A percentile compares a stretch with the other conserved stretches of the same genome.
phyloP scores from a whole-genome alignment of 2,888 invertebrate species.

The Nomada ruficornis region DNA sequence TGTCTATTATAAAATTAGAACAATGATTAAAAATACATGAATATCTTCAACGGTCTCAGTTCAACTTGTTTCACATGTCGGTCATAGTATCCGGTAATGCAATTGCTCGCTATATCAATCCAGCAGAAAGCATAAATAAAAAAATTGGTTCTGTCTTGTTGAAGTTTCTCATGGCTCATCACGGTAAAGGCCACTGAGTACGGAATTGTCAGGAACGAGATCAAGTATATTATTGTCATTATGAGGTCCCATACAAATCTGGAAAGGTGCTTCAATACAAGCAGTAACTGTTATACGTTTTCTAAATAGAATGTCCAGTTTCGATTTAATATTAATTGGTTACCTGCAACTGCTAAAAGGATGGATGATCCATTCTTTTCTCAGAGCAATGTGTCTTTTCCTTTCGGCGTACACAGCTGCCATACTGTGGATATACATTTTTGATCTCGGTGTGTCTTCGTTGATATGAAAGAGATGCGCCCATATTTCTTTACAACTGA shows the following conservation, averaged over 20 bases:
- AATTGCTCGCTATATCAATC: conserved; percentile 77
- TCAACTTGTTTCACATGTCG: conserved; percentile 61
- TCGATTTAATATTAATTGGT: too few species aligned
- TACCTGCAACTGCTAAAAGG: conserved; percentile 77
- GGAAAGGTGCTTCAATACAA: conserved; percentile 16
- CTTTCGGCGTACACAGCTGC: conserved; percentile 74
- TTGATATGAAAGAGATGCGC: conserved; percentile 59
- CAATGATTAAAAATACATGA: conserved; percentile 67
- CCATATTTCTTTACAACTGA: conserved; percentile 19
- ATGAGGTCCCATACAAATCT: conserved; percentile 79
- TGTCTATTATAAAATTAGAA: background rate
- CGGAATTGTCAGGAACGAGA: conserved; percentile 78
- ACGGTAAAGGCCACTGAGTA: conserved; percentile 77
- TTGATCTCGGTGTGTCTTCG: conserved; percentile 73
- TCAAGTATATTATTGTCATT: conserved; percentile 75
- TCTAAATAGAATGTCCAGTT: background rate
- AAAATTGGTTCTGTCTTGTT: conserved; percentile 73
- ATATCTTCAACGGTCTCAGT: conserved; percentile 71
- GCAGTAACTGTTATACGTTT: background rate
- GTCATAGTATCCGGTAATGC: conserved; percentile 75
- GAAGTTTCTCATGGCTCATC: conserved; percentile 72
- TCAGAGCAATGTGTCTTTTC: conserved; percentile 66
- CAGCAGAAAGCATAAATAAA: conserved; percentile 78
- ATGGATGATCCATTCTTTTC: conserved; percentile 79
- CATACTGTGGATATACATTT: conserved; percentile 71